phyloP scores from a whole-genome alignment of 2,113 vertebrate species.

The Pseudopodoces humilis region DNA sequence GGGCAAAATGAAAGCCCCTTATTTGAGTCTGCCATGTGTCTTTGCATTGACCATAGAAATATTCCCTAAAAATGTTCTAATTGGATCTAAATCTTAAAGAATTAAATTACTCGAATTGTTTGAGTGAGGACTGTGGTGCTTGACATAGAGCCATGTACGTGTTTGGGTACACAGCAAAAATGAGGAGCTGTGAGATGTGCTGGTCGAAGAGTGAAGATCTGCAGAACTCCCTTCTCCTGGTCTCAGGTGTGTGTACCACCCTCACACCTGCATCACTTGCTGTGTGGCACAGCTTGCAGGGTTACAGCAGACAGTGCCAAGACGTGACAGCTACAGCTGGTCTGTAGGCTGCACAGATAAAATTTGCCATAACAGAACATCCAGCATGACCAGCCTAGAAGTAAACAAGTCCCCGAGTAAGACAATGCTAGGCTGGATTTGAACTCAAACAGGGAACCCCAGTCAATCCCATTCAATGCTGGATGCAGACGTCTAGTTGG shows the following conservation, averaged over 20 bases:
- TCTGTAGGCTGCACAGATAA: too few species aligned
- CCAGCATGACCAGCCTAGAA: too few species aligned
- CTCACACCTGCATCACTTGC: not conserved
- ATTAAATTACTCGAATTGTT: not conserved
- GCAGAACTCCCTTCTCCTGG: not conserved
- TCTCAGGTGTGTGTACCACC: accelerated
- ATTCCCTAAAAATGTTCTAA: not conserved
- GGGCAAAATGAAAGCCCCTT: not conserved
- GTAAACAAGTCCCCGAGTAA: too few species aligned
- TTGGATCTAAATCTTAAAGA: not conserved
- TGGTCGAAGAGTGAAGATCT: not conserved
- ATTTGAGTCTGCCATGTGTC: not conserved
- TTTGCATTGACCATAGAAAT: not conserved
- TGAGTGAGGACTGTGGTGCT: not conserved
- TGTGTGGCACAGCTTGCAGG: not conserved
- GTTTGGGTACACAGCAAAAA: not conserved
- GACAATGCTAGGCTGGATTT: too few species aligned
- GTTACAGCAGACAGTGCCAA: not conserved
- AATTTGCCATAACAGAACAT: too few species aligned
- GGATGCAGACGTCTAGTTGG: too few species aligned
- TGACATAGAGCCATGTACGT: not conserved
- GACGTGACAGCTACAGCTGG: too few species aligned
- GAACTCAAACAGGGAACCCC: too few species aligned
- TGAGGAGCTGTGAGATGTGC: not conserved
- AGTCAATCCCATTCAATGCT: too few species aligned